Evolutionary conservation across 1,140 invertebrate genomes (phyloP).

Genomic region (Cydia strobilella): DNA sequence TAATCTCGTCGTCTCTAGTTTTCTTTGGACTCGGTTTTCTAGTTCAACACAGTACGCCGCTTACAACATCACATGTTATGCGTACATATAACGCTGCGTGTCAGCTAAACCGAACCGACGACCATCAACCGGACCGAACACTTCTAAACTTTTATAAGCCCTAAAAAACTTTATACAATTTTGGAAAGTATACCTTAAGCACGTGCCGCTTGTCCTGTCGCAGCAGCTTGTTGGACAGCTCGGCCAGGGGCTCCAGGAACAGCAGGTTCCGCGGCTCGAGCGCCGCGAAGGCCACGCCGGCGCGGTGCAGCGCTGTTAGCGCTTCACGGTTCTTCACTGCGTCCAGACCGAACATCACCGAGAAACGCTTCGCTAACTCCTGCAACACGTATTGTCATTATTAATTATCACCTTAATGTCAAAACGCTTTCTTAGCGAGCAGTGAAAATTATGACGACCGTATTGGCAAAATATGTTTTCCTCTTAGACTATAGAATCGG

Average conservation of each 20-base stretch:
- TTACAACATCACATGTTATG: too few species aligned
- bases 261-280: constrained; percentile 84
- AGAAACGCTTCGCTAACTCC: constrained; percentile 98
- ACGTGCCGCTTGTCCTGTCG: constrained; percentile 98
- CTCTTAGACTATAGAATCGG: too few species aligned
- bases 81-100: too few species aligned
- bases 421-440: too few species aligned
- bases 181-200: constrained; percentile 56
- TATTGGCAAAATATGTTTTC: too few species aligned
- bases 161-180: background rate
- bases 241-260: constrained; percentile 96
- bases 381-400: constrained; percentile 39
- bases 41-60: too few species aligned
- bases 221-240: constrained; percentile 97
- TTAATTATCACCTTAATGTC: background rate
- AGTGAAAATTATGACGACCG: too few species aligned
- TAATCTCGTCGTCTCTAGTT: too few species aligned
- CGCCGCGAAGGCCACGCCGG: constrained; percentile 95
- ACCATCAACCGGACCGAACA: too few species aligned
- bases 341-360: constrained; percentile 98
- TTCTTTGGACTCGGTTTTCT: too few species aligned
- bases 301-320: constrained; percentile 96
- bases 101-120: too few species aligned
- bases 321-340: constrained; percentile 98
- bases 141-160: too few species aligned